Percentiles rank a stretch among this genome's conserved stretches.
Evolutionary conservation across 2,797 vertebrate species (phyloP).

Genomic region (Pseudomugil tenellus): DNA sequence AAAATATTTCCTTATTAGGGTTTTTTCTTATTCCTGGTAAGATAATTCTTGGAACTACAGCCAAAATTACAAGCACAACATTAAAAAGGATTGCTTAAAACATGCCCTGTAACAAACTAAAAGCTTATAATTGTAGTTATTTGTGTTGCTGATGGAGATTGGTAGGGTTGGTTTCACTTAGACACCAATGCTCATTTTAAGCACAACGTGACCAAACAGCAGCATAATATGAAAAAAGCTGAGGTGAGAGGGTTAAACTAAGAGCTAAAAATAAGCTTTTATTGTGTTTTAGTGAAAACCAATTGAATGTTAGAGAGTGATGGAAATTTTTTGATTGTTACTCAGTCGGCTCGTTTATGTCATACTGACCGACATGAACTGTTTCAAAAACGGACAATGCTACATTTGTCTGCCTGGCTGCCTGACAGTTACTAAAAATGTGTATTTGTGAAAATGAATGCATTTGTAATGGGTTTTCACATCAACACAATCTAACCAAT

Average conservation of each 20-base stretch:
- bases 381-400: constrained; percentile 49
- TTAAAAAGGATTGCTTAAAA: no score
- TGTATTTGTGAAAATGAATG: constrained; percentile 56
- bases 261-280: constrained; percentile 35
- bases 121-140: no score
- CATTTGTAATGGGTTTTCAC: constrained; percentile 38
- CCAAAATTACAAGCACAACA: no score
- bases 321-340: constrained; percentile 56
- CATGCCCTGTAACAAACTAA: no score
- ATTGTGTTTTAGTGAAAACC: constrained; percentile 32
- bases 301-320: constrained; percentile 36
- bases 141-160: constrained; percentile 12
- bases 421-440: constrained; percentile 48
- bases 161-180: constrained; percentile 21
- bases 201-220: constrained; percentile 21
- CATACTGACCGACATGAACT: constrained; percentile 52
- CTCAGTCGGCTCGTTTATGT: constrained; percentile 47
- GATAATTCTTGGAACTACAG: no score
- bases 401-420: constrained; percentile 39
- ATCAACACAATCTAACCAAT: constrained; percentile 39
- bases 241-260: constrained; percentile 18
- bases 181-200: constrained; percentile 19
- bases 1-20: no score
- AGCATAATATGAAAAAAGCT: constrained; percentile 4
- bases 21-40: no score